Evolutionary conservation across 2,797 vertebrate species (phyloP), one percentile per base, ranked within the genome.

Genomic region (Protosalanx chinensis): DNA sequence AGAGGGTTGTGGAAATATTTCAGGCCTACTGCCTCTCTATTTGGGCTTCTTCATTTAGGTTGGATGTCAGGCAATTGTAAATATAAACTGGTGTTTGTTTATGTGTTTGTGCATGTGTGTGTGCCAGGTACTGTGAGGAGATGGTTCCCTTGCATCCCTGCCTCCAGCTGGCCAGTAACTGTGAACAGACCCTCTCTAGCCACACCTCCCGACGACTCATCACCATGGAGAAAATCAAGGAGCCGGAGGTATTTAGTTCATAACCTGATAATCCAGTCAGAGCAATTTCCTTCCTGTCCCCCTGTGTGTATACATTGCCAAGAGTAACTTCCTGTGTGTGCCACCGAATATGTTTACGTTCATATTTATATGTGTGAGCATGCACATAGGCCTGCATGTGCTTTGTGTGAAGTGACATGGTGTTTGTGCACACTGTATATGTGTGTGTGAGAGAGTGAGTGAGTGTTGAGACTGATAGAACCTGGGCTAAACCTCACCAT

Each of bases 191-290:
- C 16, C 94, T 99, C 71, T 98, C 97, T 85, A 98, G 95, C 88
- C 96, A 99, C 89, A 97, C 96, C 1, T 94, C 96, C 58, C 93
- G 97, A 72, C 95, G 94, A 72, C 91, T 98, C 73, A 96, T 99
- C 91, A 96, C 98, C 69, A 98, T 99, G 98, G 96, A 98, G 87
- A 99, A 99, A 85, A 93, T 95, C 89, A 96, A 96, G 82, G 92
- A 94, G 67, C 96, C 96, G 79, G 93, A 98, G 95, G 98, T 98
- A 82, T 85, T 92, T 84, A 61, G 37, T 41, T 41, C 7, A 41
- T 41, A 41, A 41, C 35, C 5, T 35, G 35, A 35, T 35, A 35
- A 35, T 41, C 37, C 37, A 41, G 8, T 41, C 37, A 41, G 8
- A 41, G 37, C 6, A 12, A 41, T 41, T 2, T 41, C 37, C 37